Evolutionary conservation across 92 coral and sea anemone genomes (phyloP).

Genomic region (Phenganax subtilis): DNA sequence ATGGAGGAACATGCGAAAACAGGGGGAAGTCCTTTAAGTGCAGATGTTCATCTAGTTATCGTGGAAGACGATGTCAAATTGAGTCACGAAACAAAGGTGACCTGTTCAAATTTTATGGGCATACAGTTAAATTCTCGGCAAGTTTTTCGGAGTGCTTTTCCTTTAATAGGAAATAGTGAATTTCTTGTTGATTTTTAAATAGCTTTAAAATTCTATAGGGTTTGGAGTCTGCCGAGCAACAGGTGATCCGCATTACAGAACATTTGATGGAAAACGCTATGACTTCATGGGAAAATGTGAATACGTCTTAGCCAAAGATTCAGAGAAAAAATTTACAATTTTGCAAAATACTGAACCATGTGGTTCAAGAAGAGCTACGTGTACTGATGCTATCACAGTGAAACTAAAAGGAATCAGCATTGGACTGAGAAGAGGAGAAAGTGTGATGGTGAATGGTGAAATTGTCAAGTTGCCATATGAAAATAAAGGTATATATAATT

Average conservation of each 20-base stretch:
- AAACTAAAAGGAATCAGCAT: not conserved
- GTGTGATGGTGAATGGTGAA: conserved; percentile 8
- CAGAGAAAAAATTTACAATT: not conserved
- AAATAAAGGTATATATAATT: not conserved
- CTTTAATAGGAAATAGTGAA: too few species aligned
- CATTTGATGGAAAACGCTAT: conserved; percentile 33
- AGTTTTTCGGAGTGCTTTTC: too few species aligned
- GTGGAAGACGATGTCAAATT: too few species aligned
- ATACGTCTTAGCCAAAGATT: conserved; percentile 28
- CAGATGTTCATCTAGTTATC: not conserved
- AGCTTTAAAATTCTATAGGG: not conserved
- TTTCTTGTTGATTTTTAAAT: too few species aligned
- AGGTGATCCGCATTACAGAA: conserved; percentile 29
- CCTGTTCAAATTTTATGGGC: too few species aligned
- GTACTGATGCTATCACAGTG: conserved; percentile 16
- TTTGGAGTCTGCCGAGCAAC: conserved; percentile 16
- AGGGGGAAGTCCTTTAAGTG: not conserved
- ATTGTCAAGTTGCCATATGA: conserved; percentile 8
- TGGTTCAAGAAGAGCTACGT: conserved; percentile 14
- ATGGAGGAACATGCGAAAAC: not conserved
- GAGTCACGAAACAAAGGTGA: too few species aligned
- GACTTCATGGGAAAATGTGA: conserved; percentile 32
- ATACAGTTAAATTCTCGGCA: too few species aligned
- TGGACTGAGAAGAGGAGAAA: conserved; percentile 10
- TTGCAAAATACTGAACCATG: conserved; percentile 24